phyloP scores from a whole-genome alignment of 2,888 invertebrate genomes.

The Diaperis boleti region DNA sequence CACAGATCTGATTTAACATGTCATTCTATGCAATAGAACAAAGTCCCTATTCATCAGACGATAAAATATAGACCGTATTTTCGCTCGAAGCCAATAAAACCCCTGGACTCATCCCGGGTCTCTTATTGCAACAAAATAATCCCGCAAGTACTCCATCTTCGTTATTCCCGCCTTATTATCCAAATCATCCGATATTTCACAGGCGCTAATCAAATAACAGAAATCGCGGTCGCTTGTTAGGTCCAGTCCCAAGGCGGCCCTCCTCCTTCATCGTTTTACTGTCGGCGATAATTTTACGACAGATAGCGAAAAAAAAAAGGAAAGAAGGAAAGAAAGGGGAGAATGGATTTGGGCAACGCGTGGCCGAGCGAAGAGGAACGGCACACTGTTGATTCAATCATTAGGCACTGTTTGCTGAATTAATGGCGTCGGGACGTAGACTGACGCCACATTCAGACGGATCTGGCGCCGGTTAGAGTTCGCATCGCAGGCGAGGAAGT shows the following conservation, averaged over 20 bases:
- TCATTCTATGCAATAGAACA: no score
- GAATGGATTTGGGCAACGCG: constrained; percentile 6
- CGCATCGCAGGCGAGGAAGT: constrained; percentile 31
- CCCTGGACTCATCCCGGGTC: background rate
- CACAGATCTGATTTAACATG: no score
- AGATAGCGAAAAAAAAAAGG: background rate
- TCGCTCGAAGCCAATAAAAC: no score
- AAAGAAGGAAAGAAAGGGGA: background rate
- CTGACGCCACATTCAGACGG: constrained; percentile 61
- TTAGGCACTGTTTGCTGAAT: constrained; percentile 67
- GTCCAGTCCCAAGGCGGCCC: constrained; percentile 16
- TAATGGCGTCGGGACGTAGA: constrained; percentile 65
- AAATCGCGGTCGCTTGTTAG: constrained; percentile 26
- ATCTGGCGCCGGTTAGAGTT: constrained; percentile 46
- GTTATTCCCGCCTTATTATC: constrained; percentile 29
- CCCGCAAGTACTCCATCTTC: constrained; percentile 29
- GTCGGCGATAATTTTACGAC: constrained; percentile 29
- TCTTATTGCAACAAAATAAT: constrained; percentile 11
- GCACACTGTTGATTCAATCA: constrained; percentile 68
- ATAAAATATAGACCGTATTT: no score
- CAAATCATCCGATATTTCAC: constrained; percentile 33
- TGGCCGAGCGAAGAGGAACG: constrained; percentile 26
- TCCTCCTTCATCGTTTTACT: constrained; percentile 28
- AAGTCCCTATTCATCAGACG: no score
- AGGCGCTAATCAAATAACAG: constrained; percentile 17